phyloP scores from a whole-genome alignment of 1,140 invertebrate species.

The Alviniconcha marisindica region DNA sequence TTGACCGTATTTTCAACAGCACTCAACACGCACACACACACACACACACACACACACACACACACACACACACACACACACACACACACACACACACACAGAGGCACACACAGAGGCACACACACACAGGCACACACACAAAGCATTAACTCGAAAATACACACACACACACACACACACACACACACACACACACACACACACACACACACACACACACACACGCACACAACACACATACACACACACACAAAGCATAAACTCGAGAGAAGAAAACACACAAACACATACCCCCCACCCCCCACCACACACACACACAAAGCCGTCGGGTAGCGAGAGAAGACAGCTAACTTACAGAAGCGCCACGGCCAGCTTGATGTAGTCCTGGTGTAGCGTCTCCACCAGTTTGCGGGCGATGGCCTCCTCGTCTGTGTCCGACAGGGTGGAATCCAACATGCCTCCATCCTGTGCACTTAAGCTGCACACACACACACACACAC shows the following conservation, averaged over 20 bases:
- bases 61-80: too few relatives aligned
- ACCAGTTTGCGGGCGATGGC: slow-evolving; percentile 60
- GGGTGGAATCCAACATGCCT: too few relatives aligned
- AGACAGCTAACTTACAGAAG: slow-evolving; percentile 56
- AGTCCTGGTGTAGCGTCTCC: slow-evolving; percentile 66
- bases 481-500: slow-evolving; percentile 5
- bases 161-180: not conserved
- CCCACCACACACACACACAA: not conserved
- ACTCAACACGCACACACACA: too few relatives aligned
- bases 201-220: not conserved
- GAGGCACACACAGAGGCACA: too few relatives aligned
- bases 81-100: too few relatives aligned
- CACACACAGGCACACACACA: not conserved
- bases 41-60: too few relatives aligned
- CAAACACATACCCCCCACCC: too few relatives aligned
- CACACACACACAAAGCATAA: too few relatives aligned
- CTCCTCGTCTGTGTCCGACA: slow-evolving; percentile 36
- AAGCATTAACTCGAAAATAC: not conserved
- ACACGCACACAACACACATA: not conserved
- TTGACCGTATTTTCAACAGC: too few relatives aligned
- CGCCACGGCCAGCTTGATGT: slow-evolving; percentile 57
- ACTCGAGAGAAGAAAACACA: too few relatives aligned
- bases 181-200: not conserved
- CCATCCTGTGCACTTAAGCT: not conserved
- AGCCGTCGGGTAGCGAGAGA: not conserved